A percentile compares a stretch with the other conserved stretches of the same genome.
phyloP scores from a whole-genome alignment of 2,888 invertebrate genomes.

The Xestobium rufovillosum region DNA sequence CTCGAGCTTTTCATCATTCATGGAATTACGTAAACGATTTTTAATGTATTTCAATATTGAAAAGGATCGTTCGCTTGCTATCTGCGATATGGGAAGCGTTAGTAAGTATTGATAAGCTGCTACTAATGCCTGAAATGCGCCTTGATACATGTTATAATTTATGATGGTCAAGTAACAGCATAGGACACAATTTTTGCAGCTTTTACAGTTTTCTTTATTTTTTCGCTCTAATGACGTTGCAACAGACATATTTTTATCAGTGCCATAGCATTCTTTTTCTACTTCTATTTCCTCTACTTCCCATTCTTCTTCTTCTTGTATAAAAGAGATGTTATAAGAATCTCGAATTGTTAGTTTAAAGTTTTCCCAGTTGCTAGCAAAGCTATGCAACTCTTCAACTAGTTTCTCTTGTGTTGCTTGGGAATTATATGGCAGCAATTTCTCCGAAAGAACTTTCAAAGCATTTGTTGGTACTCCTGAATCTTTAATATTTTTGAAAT shows the following conservation, averaged over 20 bases:
- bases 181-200: conserved; percentile 11
- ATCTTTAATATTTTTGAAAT: neutral
- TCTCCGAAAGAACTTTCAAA: conserved; percentile 4
- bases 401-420: neutral
- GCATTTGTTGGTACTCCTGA: neutral
- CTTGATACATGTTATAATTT: conserved; percentile 8
- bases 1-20: too few relatives aligned
- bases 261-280: too few relatives aligned
- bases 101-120: conserved; percentile 11
- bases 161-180: conserved; percentile 7
- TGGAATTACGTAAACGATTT: conserved; percentile 10
- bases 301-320: too few relatives aligned
- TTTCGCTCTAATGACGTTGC: too few relatives aligned
- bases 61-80: conserved; percentile 10
- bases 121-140: conserved; percentile 4
- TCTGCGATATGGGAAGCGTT: conserved; percentile 10
- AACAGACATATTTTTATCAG: too few relatives aligned
- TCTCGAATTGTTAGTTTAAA: conserved; percentile 6
- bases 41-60: conserved; percentile 11
- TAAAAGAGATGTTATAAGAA: neutral
- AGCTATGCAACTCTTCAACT: conserved; percentile 2
- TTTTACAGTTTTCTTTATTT: too few relatives aligned
- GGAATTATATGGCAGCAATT: conserved; percentile 3
- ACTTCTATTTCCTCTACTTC: too few relatives aligned
- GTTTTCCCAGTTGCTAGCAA: conserved; percentile 2